Percentiles rank a stretch among this genome's conserved stretches.
Evolutionary conservation across 1,140 invertebrate genomes (phyloP).

Genomic region (Cephus cinctus): DNA sequence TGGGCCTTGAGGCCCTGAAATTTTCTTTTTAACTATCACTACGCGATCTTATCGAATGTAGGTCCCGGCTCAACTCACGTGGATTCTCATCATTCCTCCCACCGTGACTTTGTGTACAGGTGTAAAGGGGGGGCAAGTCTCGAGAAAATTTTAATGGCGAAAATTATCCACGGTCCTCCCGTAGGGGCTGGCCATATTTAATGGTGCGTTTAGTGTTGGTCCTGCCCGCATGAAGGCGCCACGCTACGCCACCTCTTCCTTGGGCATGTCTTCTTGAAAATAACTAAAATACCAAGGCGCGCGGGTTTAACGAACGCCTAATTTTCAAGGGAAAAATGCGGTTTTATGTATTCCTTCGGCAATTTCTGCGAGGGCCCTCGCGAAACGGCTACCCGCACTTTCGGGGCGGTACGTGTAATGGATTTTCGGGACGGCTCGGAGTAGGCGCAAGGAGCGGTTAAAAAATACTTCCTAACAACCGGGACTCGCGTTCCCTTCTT

Average conservation of each 20-base stretch:
- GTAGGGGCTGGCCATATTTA: conserved; percentile 18
- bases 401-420: too few relatives aligned
- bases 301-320: conserved; percentile 30
- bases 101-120: neutral
- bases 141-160: conserved; percentile 25
- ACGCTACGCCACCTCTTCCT: conserved; percentile 14
- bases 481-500: too few relatives aligned
- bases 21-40: too few relatives aligned
- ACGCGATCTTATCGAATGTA: too few relatives aligned
- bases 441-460: too few relatives aligned
- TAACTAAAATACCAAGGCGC: conserved; percentile 16
- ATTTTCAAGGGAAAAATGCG: conserved; percentile 31
- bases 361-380: too few relatives aligned
- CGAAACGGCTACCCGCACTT: too few relatives aligned
- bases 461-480: too few relatives aligned
- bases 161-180: conserved; percentile 27
- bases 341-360: conserved; percentile 23
- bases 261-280: conserved; percentile 4
- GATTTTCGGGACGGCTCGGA: too few relatives aligned
- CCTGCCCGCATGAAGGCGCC: conserved; percentile 15
- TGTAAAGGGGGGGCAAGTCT: neutral
- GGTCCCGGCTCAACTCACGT: too few relatives aligned
- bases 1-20: too few relatives aligned
- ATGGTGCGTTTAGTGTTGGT: conserved; percentile 25
- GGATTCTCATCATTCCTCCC: too few relatives aligned